A percentile compares a stretch with the other conserved stretches of the same genome.
These are phyloP conservation scores for Hydroisotoma schaefferi DNA, from an alignment of 2,888 invertebrate genomes.

Conservation along the genomic window DNA sequence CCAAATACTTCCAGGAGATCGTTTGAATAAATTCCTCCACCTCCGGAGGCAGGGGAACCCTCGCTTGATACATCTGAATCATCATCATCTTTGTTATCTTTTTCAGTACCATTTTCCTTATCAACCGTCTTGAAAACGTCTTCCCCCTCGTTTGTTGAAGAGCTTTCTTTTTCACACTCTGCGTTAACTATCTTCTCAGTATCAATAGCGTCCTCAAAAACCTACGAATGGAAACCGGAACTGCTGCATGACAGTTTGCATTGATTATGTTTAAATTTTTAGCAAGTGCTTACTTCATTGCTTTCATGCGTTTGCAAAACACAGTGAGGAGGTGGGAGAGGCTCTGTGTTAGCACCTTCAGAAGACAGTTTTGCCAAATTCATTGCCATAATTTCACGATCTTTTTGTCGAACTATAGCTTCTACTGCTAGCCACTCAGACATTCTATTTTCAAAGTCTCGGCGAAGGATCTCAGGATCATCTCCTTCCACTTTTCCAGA, in stretches of 20 bases:
- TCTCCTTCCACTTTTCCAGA: slow-evolving; percentile 42
- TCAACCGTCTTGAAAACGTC: background rate
- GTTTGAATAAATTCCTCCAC: slow-evolving; percentile 59
- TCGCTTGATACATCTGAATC: slow-evolving; percentile 45
- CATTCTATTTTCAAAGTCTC: slow-evolving; percentile 71
- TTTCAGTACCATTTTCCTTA: slow-evolving; percentile 37
- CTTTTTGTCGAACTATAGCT: slow-evolving; percentile 78
- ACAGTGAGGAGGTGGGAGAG: slow-evolving; percentile 31
- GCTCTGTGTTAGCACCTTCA: slow-evolving; percentile 61
- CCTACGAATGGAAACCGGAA: slow-evolving; percentile 1
- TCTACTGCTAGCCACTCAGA: slow-evolving; percentile 94
- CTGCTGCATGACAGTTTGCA: background rate
- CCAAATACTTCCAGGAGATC: slow-evolving; percentile 81
- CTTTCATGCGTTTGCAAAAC: slow-evolving; percentile 50
- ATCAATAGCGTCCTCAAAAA: slow-evolving; percentile 7
- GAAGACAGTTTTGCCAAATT: slow-evolving; percentile 80
- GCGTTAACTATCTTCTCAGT: background rate
- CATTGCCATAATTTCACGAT: slow-evolving; percentile 76
- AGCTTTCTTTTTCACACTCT: background rate
- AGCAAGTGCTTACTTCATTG: slow-evolving; percentile 57
- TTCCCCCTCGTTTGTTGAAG: background rate
- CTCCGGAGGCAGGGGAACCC: slow-evolving; percentile 36
- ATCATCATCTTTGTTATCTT: slow-evolving; percentile 51
- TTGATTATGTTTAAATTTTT: too few species aligned
- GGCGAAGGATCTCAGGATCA: slow-evolving; percentile 36